These are phyloP conservation scores for Drosophila malerkotliana DNA, from an alignment of 1,140 invertebrate genomes.

Conservation along the genomic window DNA sequence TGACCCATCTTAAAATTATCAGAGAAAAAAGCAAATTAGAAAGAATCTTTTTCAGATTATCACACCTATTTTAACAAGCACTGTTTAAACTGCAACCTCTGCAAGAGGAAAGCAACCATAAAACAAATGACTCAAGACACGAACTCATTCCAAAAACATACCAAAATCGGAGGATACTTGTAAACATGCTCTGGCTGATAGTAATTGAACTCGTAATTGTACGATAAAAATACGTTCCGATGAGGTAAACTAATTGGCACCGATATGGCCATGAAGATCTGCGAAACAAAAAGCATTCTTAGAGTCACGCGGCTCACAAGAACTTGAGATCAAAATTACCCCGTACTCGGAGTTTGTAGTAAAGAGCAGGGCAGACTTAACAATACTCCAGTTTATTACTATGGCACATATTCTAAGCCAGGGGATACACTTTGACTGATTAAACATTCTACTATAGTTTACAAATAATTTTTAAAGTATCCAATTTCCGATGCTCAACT, in stretches of 20 bases:
- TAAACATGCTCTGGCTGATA: conserved; percentile 82
- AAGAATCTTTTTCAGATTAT: neutral
- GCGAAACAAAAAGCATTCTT: conserved; percentile 11
- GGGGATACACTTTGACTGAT: neutral
- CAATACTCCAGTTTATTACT: conserved; percentile 7
- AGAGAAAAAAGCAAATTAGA: neutral
- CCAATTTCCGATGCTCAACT: conserved; percentile 12
- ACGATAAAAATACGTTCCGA: conserved; percentile 89
- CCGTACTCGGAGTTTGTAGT: conserved; percentile 47
- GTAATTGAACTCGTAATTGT: conserved; percentile 91
- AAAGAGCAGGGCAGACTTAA: conserved; percentile 3
- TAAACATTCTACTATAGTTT: conserved; percentile 10
- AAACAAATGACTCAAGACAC: conserved; percentile 21
- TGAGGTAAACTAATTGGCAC: conserved; percentile 88
- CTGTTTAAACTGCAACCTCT: no score
- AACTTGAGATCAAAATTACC: conserved; percentile 6
- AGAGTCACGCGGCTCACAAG: no score
- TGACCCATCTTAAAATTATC: conserved; percentile 48
- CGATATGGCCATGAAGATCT: conserved; percentile 88
- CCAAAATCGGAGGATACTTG: conserved; percentile 70
- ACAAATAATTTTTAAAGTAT: neutral
- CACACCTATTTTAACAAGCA: neutral
- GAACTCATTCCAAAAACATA: conserved; percentile 25
- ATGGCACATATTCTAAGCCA: conserved; percentile 21
- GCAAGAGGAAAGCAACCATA: neutral